These are phyloP conservation scores for Trematocara stigmaticum DNA, from an alignment of 2,113 vertebrate genomes.

Conservation along the genomic window DNA sequence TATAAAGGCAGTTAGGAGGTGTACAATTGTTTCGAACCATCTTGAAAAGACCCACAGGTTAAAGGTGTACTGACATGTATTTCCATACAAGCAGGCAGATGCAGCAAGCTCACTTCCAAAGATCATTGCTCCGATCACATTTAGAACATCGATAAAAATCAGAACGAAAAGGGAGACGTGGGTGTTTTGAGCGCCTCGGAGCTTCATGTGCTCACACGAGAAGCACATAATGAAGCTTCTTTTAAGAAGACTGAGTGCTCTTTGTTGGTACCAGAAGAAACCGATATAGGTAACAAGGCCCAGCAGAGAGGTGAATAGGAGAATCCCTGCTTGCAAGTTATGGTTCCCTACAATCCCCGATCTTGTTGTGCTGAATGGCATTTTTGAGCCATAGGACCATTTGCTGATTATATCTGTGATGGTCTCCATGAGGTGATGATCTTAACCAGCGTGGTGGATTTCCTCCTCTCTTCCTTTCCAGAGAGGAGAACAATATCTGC, in stretches of 20 bases:
- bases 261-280: background rate
- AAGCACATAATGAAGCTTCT: background rate
- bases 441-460: too few species aligned
- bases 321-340: background rate
- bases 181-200: background rate
- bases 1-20: background rate
- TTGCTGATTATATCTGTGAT: background rate
- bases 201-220: background rate
- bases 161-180: background rate
- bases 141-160: background rate
- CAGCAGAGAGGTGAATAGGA: background rate
- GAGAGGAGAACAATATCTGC: background rate
- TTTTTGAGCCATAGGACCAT: background rate
- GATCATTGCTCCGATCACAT: background rate
- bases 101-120: background rate
- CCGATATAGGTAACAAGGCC: background rate
- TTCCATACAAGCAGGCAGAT: background rate
- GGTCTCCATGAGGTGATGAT: background rate
- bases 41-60: background rate
- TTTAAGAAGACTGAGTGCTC: background rate
- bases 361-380: background rate
- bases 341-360: background rate
- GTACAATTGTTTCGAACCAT: too few species aligned
- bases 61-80: accelerated
- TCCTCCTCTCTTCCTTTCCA: too few species aligned